A percentile compares a stretch with the other conserved stretches of the same genome.
Conservation (phyloP, 2,888 invertebrate genomes). For the Spodoptera littoralis region DNA sequence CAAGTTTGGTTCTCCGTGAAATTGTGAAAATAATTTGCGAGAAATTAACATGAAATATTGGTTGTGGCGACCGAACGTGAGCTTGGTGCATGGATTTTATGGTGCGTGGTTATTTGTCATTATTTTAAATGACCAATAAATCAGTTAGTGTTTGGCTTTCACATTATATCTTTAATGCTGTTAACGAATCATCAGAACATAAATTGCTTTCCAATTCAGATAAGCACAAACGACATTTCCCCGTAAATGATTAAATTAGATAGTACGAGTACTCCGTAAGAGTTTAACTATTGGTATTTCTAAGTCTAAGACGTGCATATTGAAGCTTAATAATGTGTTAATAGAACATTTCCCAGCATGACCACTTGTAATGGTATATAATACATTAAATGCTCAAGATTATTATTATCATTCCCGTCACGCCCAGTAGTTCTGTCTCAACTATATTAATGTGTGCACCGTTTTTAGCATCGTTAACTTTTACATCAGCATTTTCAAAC, state of each 20-base stretch:
- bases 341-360: constrained; percentile 53
- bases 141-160: background rate
- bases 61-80: constrained; percentile 8
- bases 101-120: background rate
- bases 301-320: constrained; percentile 26
- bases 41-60: constrained; percentile 28
- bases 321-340: constrained; percentile 44
- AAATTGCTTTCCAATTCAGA: background rate
- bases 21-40: constrained; percentile 38
- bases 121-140: constrained; percentile 8
- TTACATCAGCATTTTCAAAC: constrained; percentile 52
- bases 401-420: constrained; percentile 56
- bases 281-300: constrained; percentile 31
- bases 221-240: constrained; percentile 21
- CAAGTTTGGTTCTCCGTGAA: constrained; percentile 43
- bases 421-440: constrained; percentile 61
- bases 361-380: constrained; percentile 51
- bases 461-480: constrained; percentile 66
- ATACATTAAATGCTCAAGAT: constrained; percentile 43
- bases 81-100: constrained; percentile 9
- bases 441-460: constrained; percentile 62
- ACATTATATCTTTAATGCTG: background rate
- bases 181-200: constrained; percentile 1
- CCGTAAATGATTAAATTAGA: constrained; percentile 38
- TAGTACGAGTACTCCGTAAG: constrained; percentile 17